Base-by-base conservation (phyloP, 2,797 vertebrate species). In the Amblyraja radiata region DNA sequence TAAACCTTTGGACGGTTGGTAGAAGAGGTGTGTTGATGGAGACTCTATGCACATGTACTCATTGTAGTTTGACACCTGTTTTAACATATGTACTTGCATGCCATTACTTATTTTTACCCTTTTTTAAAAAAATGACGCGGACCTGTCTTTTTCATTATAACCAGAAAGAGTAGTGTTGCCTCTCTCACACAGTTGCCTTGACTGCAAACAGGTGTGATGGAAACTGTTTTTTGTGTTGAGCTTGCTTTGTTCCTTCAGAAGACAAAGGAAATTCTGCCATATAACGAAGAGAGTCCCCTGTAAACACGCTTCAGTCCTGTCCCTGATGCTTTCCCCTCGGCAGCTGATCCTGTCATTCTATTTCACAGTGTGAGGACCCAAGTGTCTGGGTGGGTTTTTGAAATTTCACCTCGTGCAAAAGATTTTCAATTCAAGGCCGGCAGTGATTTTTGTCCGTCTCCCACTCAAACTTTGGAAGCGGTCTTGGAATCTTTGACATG, bases 31-130 rank as follows among this genome's bases (percentile, higher is more conserved):
- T 88, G 61, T 32, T 86, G 58, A n/a, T n/a, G 32, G 58, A 36
- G n/a, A 65, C 61, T 9, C 28, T 88, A 88, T 88, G 61, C 84
- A 88, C 68, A 63, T 68, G 84, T 68, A 65, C 63, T 88, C 63
- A 68, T 88, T 88, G 32, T 88, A 68, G 65, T 36, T 88, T 32
- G 58, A 63, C 28, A 10, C 58, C 81, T 2, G 61, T 65, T 86
- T 86, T 68, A 65, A 88, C 28, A 65, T 23, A n/a, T 68, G 84
- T 88, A 36, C n/a, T 36, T 88, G 84, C 84, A 88, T 88, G 84
- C 84, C 32, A 36, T 68, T 88, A 58, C 65, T 61, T n/a, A 13
- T 63, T 88, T 78, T 32, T 18, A 1, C 9, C 65, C 65, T 88
- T 88, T 21, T 28, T 5, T 13, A 28, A 54, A 74, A 74, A 74